Conservation (phyloP, 2,113 vertebrate species). For the Eubucco bourcierii region DNA sequence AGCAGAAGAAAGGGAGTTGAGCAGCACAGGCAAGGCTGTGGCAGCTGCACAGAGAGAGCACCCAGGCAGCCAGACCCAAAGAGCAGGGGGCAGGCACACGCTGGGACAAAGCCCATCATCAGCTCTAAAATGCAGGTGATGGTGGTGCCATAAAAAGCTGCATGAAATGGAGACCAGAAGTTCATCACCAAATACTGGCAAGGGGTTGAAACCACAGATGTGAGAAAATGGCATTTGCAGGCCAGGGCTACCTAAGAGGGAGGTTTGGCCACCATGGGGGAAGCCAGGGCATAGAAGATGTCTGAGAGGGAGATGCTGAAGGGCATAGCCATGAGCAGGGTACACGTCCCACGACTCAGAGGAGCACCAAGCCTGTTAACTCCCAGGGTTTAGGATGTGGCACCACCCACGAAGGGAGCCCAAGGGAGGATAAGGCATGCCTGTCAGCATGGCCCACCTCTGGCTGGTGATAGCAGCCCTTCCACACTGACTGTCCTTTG, state of each 20-base stretch:
- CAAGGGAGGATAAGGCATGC: not conserved
- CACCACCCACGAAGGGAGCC: not conserved
- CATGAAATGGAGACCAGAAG: not conserved
- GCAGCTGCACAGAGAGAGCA: not conserved
- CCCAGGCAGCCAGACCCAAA: not conserved
- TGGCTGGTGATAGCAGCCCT: not conserved
- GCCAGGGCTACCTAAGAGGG: not conserved
- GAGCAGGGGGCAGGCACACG: not conserved
- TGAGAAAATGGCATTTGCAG: not conserved
- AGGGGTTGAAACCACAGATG: fast-evolving
- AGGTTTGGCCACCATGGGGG: not conserved
- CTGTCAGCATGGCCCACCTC: not conserved
- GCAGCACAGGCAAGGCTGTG: not conserved
- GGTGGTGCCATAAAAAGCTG: fast-evolving
- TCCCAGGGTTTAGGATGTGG: not conserved
- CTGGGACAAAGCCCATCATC: not conserved
- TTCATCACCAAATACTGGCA: not conserved
- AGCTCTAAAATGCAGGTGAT: not conserved
- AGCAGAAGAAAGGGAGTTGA: not conserved
- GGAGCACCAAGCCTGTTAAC: not conserved
- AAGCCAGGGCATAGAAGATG: not conserved
- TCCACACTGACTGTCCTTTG: not conserved
- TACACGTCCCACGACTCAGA: fast-evolving
- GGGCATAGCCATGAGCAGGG: not conserved
- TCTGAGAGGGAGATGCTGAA: not conserved